These are phyloP conservation scores for Macrochelys suwanniensis DNA, from an alignment of 2,797 vertebrate species.

Conservation along the genomic window DNA sequence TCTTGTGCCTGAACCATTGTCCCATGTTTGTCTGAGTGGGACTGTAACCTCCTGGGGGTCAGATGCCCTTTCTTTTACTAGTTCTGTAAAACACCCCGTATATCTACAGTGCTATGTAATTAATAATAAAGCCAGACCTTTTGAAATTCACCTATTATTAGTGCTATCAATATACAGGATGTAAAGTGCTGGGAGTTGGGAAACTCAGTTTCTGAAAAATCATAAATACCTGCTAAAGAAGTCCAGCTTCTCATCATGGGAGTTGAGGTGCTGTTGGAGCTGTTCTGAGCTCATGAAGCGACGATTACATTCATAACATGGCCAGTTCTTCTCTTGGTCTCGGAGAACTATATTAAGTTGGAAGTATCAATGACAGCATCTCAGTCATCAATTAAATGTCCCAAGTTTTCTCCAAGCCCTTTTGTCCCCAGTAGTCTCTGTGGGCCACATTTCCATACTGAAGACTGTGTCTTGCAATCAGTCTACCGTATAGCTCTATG, in stretches of 20 bases:
- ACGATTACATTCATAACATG: constrained; percentile 96
- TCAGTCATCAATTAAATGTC: neutral
- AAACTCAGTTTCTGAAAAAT: neutral
- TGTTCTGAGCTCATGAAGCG: constrained; percentile 98
- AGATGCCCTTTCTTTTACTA: neutral
- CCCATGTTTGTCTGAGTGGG: neutral
- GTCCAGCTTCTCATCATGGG: constrained; percentile 96
- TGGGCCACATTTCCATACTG: neutral
- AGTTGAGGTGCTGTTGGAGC: constrained; percentile 97
- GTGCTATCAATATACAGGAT: neutral
- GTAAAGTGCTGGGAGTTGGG: neutral
- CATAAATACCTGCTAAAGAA: constrained; percentile 90
- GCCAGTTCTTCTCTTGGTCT: constrained; percentile 99
- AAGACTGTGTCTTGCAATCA: neutral
- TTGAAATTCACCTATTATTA: neutral
- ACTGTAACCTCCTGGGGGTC: neutral
- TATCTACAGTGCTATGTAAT: neutral
- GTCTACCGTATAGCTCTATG: neutral
- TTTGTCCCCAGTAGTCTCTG: neutral
- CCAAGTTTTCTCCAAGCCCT: neutral
- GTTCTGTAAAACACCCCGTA: neutral
- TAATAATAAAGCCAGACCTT: neutral
- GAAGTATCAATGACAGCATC: constrained; percentile 35
- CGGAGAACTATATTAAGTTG: constrained; percentile 86
- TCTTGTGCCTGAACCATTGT: neutral